Evolutionary conservation across 2,113 vertebrate species (phyloP).

Genomic region (Odobenus rosmarus): DNA sequence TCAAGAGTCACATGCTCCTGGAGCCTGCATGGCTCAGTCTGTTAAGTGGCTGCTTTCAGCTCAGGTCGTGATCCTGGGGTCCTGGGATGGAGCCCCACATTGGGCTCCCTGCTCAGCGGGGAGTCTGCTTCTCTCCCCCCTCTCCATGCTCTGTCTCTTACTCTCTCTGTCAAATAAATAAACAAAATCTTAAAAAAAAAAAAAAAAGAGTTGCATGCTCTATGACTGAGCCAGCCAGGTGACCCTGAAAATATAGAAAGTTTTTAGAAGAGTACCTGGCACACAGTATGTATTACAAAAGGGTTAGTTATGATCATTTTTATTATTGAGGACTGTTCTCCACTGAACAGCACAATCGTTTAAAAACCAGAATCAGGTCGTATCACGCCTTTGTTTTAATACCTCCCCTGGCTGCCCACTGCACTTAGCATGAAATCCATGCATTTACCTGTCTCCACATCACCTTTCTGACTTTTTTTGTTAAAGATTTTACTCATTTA

Average conservation of each 20-base stretch:
- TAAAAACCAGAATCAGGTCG: not conserved
- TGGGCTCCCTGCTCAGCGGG: not conserved
- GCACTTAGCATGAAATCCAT: not conserved
- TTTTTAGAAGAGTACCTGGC: not conserved
- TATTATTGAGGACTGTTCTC: not conserved
- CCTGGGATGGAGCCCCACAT: too few species aligned
- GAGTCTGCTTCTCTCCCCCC: not conserved
- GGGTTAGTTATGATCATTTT: not conserved
- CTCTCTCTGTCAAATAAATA: not conserved
- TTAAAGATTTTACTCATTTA: not conserved
- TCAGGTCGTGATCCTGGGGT: not conserved
- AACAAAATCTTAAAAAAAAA: not conserved
- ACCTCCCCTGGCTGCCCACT: not conserved
- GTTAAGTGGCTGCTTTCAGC: too few species aligned
- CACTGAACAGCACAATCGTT: not conserved
- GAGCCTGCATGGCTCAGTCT: not conserved
- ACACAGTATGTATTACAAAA: not conserved
- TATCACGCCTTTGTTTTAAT: not conserved
- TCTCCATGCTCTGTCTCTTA: not conserved
- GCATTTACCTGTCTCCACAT: not conserved
- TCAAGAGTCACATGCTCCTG: not conserved
- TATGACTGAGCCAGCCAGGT: not conserved
- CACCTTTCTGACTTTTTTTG: not conserved
- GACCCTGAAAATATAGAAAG: not conserved
- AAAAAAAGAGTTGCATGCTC: not conserved